A percentile compares a stretch with the other conserved stretches of the same genome.
Evolutionary conservation across 2,888 invertebrate genomes (phyloP).

Genomic region (Liposcelis brunnea): DNA sequence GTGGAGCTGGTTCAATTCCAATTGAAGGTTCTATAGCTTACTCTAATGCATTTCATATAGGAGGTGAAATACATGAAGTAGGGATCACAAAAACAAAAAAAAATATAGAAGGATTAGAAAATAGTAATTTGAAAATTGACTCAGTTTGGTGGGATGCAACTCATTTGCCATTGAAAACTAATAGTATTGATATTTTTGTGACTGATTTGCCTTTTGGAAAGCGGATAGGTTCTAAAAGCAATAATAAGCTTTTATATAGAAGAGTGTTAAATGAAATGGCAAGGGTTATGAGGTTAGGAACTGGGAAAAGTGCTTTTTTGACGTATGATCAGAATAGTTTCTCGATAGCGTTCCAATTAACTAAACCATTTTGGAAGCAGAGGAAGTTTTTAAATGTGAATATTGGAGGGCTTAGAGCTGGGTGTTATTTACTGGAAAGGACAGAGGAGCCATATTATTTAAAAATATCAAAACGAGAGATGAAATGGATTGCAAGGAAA

Average conservation of each 20-base stretch:
- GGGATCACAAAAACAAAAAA: slow-evolving; percentile 26
- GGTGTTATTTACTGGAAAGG: slow-evolving; percentile 21
- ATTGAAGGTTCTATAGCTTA: slow-evolving; percentile 34
- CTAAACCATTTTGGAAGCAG: slow-evolving; percentile 20
- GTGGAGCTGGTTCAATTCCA: slow-evolving; percentile 40
- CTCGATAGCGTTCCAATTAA: slow-evolving; percentile 15
- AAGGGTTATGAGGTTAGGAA: slow-evolving; percentile 26
- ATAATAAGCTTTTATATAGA: slow-evolving; percentile 34
- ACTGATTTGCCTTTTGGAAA: slow-evolving; percentile 41
- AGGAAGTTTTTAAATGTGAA: slow-evolving; percentile 21
- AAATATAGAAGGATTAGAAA: slow-evolving; percentile 26
- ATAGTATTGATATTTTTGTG: slow-evolving; percentile 34
- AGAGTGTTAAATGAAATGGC: slow-evolving; percentile 31
- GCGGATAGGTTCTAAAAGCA: slow-evolving; percentile 30
- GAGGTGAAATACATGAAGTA: slow-evolving; percentile 32
- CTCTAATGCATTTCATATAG: slow-evolving; percentile 26
- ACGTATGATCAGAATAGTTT: slow-evolving; percentile 26
- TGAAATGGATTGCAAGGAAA: not conserved
- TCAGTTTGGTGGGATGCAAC: slow-evolving; percentile 31
- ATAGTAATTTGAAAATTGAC: slow-evolving; percentile 21
- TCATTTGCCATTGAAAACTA: slow-evolving; percentile 30
- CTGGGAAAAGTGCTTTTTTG: slow-evolving; percentile 33
- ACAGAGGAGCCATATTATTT: slow-evolving; percentile 12
- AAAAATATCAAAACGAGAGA: not conserved
- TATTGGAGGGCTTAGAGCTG: slow-evolving; percentile 24